phyloP scores from a whole-genome alignment of 2,888 invertebrate genomes.

The Amiota mariae region DNA sequence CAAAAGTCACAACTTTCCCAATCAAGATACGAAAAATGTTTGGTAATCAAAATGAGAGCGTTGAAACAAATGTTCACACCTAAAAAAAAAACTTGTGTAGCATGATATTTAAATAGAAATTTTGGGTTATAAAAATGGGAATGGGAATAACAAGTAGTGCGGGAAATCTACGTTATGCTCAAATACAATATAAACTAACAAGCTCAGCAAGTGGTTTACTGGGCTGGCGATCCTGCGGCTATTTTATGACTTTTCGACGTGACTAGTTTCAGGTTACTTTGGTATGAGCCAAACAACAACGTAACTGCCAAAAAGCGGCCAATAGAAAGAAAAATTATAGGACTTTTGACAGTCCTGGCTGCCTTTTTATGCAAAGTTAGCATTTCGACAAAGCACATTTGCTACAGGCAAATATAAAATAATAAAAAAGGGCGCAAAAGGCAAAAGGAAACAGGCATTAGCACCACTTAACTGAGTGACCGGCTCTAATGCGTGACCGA shows the following conservation, averaged over 20 bases:
- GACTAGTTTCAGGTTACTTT: constrained; percentile 50
- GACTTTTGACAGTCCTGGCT: constrained; percentile 21
- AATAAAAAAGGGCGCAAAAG: constrained; percentile 13
- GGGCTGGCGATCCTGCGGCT: constrained; percentile 40
- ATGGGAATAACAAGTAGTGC: neutral
- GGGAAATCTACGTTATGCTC: neutral
- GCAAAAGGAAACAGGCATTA: constrained; percentile 45
- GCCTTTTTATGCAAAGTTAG: constrained; percentile 25
- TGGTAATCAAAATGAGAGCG: constrained; percentile 35
- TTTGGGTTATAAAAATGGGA: neutral
- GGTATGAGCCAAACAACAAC: too few relatives aligned
- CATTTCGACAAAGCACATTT: constrained; percentile 29
- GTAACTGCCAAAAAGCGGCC: constrained; percentile 16
- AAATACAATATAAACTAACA: constrained; percentile 5
- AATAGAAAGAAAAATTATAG: constrained; percentile 25
- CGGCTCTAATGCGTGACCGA: constrained; percentile 36
- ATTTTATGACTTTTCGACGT: constrained; percentile 59
- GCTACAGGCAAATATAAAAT: constrained; percentile 17
- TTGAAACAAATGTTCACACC: constrained; percentile 60
- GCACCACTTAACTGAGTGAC: constrained; percentile 52
- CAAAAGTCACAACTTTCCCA: constrained; percentile 57
- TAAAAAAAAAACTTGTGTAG: constrained; percentile 41
- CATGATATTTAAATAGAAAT: constrained; percentile 27
- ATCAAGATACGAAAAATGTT: constrained; percentile 59
- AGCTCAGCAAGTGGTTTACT: neutral